Conservation (phyloP, 2,113 vertebrate species). For the Malurus cyaneus region DNA sequence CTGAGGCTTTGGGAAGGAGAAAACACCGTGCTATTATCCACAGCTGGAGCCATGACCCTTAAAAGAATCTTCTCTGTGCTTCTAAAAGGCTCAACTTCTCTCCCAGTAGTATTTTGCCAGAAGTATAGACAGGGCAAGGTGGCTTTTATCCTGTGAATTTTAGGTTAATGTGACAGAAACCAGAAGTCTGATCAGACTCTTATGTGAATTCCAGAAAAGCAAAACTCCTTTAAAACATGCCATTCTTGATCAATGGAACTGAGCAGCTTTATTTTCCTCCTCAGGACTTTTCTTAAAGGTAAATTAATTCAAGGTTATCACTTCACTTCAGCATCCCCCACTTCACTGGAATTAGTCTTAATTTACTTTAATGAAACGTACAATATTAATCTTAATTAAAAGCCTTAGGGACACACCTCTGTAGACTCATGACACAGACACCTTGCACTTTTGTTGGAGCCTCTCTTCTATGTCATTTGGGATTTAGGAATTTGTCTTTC, state of each 20-base stretch:
- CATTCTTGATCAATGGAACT: background rate
- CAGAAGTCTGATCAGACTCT: background rate
- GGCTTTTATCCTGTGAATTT: background rate
- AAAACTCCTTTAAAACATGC: background rate
- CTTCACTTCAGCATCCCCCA: background rate
- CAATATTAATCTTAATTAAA: slow-evolving; percentile 32
- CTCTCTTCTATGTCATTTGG: background rate
- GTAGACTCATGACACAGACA: background rate
- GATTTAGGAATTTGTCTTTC: background rate
- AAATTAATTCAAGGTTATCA: slow-evolving; percentile 41
- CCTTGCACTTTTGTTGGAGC: background rate
- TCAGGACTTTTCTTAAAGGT: background rate
- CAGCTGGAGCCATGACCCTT: background rate
- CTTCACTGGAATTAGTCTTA: slow-evolving; percentile 16
- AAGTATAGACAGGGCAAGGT: background rate
- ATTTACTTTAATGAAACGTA: background rate
- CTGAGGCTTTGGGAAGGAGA: background rate
- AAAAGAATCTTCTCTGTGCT: background rate
- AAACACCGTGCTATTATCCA: background rate
- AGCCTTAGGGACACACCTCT: background rate
- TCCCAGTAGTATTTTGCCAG: background rate
- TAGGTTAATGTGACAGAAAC: background rate
- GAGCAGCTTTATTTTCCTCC: background rate
- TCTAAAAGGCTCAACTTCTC: background rate
- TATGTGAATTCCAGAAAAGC: background rate